Base-by-base conservation (phyloP, 64 coral and sea anemone species). In the Trachythela sp. region DNA sequence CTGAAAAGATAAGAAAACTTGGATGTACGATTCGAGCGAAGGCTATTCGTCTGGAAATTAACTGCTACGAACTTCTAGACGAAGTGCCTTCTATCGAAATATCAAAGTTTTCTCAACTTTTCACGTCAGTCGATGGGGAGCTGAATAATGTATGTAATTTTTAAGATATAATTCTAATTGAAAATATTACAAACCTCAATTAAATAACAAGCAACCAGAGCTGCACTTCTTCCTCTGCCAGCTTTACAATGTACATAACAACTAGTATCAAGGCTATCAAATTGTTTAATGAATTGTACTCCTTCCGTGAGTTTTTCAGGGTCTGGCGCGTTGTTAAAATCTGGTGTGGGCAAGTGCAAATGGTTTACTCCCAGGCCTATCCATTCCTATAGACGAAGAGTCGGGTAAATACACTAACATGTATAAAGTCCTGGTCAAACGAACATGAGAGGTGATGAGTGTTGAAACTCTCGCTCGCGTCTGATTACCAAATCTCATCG, bases 181-280 rank as follows among this genome's bases (percentile, higher is more conserved):
- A 64, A 6, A 6, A 27, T 22, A 26, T 13, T 91, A 98, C 96
- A 80, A 36, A 80, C 75, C 96, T 99, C 92, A 51, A 99, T 99
- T 8, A 99, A 84, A 50, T 99, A 99, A 87, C 96, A 99, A 64
- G 91, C 93, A 39, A 95, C 93, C 26, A 99, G 89, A 26, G 91
- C 93, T 8, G 93, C 85, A 87, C 96, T 99, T 45, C 96, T 90
- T 38, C 96, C 96, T 5, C 89, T 86, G 20, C 96, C 93, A 64
- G 96, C 96, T 70, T 99, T 99, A 34, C 96, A 99, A 39, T 99
- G 96, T 45, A 99, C 93, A 95, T 99, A 99, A 6, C 92, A 93
- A 76, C 60, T 93, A 22, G 48, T 91, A 17, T 89, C 84, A 8
- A 89, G 50, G 34, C 48, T 8, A 40, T 84, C 80, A 86, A 94